Evolutionary conservation across 2,113 vertebrate species (phyloP).

Genomic region (Columba janthina): DNA sequence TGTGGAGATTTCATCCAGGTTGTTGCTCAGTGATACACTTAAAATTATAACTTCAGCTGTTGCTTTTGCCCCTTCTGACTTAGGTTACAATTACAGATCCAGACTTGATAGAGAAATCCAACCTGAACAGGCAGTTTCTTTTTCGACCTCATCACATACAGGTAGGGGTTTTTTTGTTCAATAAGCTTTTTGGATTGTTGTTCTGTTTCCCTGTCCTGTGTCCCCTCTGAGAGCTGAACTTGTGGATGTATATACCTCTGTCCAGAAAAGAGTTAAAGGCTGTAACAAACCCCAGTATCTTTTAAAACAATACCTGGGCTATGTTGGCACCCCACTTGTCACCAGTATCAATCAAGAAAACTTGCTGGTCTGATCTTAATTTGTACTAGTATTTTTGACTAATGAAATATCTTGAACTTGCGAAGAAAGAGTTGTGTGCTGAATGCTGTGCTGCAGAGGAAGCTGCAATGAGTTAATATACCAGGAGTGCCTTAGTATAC

Average conservation of each 20-base stretch:
- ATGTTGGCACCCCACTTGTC: not conserved
- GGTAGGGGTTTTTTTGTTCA: slow-evolving; percentile 70
- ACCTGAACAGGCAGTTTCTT: slow-evolving; percentile 97
- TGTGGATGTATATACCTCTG: not conserved
- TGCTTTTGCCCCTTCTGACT: slow-evolving; percentile 44
- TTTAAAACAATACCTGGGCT: not conserved
- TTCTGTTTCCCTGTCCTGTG: not conserved
- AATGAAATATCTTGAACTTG: not conserved
- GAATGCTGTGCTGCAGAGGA: not conserved
- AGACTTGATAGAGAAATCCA: slow-evolving; percentile 98
- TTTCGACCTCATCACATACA: slow-evolving; percentile 97
- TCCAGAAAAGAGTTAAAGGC: not conserved
- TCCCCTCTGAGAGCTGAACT: not conserved
- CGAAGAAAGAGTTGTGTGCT: not conserved
- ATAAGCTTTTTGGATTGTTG: not conserved
- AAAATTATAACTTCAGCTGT: slow-evolving; percentile 18
- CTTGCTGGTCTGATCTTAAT: not conserved
- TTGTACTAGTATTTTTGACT: not conserved
- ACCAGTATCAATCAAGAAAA: not conserved
- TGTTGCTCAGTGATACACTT: not conserved
- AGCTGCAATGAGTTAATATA: not conserved
- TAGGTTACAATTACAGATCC: slow-evolving; percentile 96
- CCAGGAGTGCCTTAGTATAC: not conserved
- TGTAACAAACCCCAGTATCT: not conserved
- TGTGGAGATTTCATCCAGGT: not conserved